A percentile compares a stretch with the other conserved stretches of the same genome.
Conservation (phyloP, 2,888 invertebrate genomes). For the Esperia sulphurella region DNA sequence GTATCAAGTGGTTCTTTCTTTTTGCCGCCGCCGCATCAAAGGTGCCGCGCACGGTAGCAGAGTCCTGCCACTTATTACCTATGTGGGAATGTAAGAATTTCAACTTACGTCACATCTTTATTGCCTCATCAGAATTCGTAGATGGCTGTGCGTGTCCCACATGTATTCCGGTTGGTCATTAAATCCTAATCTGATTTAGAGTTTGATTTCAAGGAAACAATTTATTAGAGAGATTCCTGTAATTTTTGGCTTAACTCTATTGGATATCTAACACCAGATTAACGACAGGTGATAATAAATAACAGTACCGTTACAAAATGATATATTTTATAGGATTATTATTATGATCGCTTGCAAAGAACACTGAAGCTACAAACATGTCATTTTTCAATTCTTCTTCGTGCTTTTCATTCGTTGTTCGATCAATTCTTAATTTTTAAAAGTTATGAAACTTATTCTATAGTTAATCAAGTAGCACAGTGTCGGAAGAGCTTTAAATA, state of each 20-base stretch:
- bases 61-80: slow-evolving; percentile 41
- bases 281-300: not conserved
- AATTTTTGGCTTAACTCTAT: slow-evolving; percentile 5
- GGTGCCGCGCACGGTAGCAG: slow-evolving; percentile 65
- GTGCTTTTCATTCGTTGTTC: not conserved
- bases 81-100: slow-evolving; percentile 51
- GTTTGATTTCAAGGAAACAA: slow-evolving; percentile 44
- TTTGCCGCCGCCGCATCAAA: slow-evolving; percentile 56
- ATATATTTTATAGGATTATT: not conserved
- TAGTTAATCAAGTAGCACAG: not conserved
- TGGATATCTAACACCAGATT: not conserved
- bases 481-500: slow-evolving; percentile 1
- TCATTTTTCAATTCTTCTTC: no score
- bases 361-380: no score
- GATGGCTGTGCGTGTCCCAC: slow-evolving; percentile 23
- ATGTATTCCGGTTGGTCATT: slow-evolving; percentile 26
- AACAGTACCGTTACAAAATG: not conserved
- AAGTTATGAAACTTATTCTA: not conserved
- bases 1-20: slow-evolving; percentile 64
- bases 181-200: slow-evolving; percentile 31
- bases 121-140: slow-evolving; percentile 48
- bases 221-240: slow-evolving; percentile 31
- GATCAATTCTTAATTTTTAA: not conserved
- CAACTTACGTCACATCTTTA: slow-evolving; percentile 50
- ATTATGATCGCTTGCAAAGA: not conserved